A percentile compares a stretch with the other conserved stretches of the same genome.
Conservation (phyloP, 2,888 invertebrate species). For the Thelaira solivaga region DNA sequence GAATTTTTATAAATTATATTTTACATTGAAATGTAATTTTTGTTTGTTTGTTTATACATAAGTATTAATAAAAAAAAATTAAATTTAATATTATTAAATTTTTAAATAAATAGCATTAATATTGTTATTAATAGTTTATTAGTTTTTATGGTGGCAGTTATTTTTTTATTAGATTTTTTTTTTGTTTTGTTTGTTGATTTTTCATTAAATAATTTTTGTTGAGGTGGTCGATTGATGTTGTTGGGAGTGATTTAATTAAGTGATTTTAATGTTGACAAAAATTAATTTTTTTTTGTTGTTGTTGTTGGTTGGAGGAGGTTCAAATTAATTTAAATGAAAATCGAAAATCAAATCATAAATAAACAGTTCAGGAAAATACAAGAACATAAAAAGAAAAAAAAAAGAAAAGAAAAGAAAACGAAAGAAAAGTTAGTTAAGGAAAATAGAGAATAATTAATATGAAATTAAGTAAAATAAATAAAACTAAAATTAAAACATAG, state of each 20-base stretch:
- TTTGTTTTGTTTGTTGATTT: no score
- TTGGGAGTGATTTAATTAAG: conserved; percentile 41
- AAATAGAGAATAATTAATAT: conserved; percentile 40
- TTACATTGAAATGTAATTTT: conserved; percentile 51
- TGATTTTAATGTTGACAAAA: conserved; percentile 14
- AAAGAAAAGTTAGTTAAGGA: conserved; percentile 50
- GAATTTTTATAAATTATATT: conserved; percentile 51
- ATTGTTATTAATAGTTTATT: conserved; percentile 27
- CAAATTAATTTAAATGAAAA: conserved; percentile 48
- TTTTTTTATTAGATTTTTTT: conserved; percentile 23
- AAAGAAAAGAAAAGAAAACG: conserved; percentile 36
- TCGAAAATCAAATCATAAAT: conserved; percentile 50
- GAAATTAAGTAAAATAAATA: conserved; percentile 26
- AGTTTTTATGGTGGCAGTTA: conserved; percentile 60
- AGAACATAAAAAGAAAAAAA: conserved; percentile 45
- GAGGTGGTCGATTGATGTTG: conserved; percentile 42
- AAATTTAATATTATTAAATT: neutral
- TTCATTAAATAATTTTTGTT: conserved; percentile 32
- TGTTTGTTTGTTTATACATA: conserved; percentile 56
- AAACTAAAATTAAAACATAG: neutral
- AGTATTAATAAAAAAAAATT: conserved; percentile 42
- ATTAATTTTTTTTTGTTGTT: conserved; percentile 22
- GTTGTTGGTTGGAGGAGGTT: conserved; percentile 43
- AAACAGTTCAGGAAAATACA: conserved; percentile 18
- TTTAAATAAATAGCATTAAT: conserved; percentile 28